Evolutionary conservation across 2,888 invertebrate genomes (phyloP).

Genomic region (Tanytarsus gracilentus): DNA sequence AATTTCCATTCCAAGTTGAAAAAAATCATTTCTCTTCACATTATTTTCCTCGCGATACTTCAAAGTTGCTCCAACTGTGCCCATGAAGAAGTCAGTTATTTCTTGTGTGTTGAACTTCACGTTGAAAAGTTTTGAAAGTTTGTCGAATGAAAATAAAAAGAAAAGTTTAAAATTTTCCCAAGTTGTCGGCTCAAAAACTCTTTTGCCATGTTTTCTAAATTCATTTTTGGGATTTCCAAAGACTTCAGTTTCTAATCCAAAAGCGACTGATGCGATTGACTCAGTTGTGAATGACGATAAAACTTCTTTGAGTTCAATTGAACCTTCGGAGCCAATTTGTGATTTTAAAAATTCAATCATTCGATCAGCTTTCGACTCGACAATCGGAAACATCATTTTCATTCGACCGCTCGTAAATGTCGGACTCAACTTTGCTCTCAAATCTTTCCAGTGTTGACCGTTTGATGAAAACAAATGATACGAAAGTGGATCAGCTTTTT

Average conservation of each 20-base stretch:
- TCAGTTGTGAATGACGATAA: constrained; percentile 31
- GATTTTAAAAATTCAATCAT: constrained; percentile 20
- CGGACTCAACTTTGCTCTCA: constrained; percentile 1
- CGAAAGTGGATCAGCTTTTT: background rate
- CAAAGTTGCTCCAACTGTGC: background rate
- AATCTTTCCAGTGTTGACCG: constrained; percentile 1
- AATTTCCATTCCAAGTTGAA: background rate
- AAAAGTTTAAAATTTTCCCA: background rate
- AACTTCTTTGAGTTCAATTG: constrained; percentile 21
- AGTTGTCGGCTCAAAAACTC: background rate
- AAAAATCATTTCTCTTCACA: constrained; percentile 8
- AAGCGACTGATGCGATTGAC: constrained; percentile 36
- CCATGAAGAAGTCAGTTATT: constrained; percentile 14
- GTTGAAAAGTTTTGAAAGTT: background rate
- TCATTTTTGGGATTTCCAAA: constrained; percentile 4
- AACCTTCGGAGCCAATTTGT: background rate
- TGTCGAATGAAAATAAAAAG: background rate
- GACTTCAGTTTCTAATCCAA: constrained; percentile 36
- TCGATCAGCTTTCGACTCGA: background rate
- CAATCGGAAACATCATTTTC: constrained; percentile 14
- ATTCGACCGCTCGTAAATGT: constrained; percentile 13
- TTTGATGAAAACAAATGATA: constrained; percentile 1
- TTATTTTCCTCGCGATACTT: constrained; percentile 25
- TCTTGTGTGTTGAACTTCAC: constrained; percentile 25
- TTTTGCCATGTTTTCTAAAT: background rate